Base-by-base conservation (phyloP, 2,888 invertebrate genomes). In the Pelosia muscerda region DNA sequence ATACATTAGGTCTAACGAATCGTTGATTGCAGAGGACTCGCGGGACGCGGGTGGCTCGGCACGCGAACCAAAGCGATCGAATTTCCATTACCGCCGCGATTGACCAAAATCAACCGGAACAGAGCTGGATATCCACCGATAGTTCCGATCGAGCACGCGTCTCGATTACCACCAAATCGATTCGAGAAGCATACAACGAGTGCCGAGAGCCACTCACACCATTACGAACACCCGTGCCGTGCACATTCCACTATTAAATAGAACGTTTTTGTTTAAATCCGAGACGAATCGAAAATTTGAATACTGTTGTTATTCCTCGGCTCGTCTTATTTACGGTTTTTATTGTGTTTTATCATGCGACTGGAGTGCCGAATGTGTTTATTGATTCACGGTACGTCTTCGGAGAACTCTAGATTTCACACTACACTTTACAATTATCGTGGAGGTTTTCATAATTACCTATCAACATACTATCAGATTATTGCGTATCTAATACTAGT, bases 211-310 rank as follows among this genome's bases (percentile, higher is more conserved):
- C 72, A 74, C 77, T 78, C 78, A 74, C 76, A 81, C 83, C 80
- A 80, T 83, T 81, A 82, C 78, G 77, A 72, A 84, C 82, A 88
- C 91, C 86, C 91, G 91, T 91, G 90, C 90, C 89, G 82, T 82
- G 84, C 86, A 86, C 84, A 90, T 88, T 88, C 89, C 87, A 90
- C 90, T 93, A 92, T 92, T 92, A 93, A 94, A 93, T 92, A 92
- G 91, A 93, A 90, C 92, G 94, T 93, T 95, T 92, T 93, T 92
- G 93, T 94, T 94, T 95, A 92, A 95, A 94, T 90, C 93, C 91
- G 94, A 87, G 84, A 83, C 94, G 88, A 94, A 95, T 94, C 79
- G 89, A 75, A 92, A 94, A 95, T 94, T 94, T 90, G 92, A 93
- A 92, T 90, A 92, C 89, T 92, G 92, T 93, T 92, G 90, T 93